Percentiles rank a stretch among this genome's conserved stretches.
phyloP scores from a whole-genome alignment of 2,888 invertebrate species.

The Zootermopsis nevadensis region DNA sequence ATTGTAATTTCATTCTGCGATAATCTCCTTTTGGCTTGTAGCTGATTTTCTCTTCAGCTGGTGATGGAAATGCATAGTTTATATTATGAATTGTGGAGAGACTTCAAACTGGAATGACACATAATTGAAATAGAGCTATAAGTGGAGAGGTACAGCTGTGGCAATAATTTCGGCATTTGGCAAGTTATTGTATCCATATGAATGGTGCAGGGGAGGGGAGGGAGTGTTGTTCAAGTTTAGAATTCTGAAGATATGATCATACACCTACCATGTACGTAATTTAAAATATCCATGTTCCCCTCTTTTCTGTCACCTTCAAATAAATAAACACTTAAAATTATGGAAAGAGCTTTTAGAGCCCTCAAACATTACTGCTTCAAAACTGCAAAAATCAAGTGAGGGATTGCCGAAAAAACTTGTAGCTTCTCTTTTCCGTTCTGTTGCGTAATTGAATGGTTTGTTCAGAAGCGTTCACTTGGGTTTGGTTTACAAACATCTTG shows the following conservation, averaged over 20 bases:
- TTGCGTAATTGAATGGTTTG: too few relatives aligned
- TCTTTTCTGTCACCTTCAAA: neutral
- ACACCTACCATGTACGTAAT: neutral
- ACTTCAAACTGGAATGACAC: neutral
- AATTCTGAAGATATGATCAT: neutral
- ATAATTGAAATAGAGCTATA: neutral
- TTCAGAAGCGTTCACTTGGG: too few relatives aligned
- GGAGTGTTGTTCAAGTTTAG: neutral
- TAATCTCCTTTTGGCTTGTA: neutral
- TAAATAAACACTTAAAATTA: neutral
- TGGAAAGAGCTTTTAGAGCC: neutral
- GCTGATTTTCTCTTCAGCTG: neutral
- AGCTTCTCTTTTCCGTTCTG: too few relatives aligned
- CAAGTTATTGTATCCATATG: neutral
- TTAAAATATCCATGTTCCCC: neutral
- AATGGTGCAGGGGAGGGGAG: neutral
- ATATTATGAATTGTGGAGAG: neutral
- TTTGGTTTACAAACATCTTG: neutral
- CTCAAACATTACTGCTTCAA: too few relatives aligned
- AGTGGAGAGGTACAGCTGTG: neutral
- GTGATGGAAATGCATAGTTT: neutral
- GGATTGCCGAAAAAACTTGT: too few relatives aligned
- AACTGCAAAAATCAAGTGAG: too few relatives aligned
- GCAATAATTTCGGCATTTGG: neutral
- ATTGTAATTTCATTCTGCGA: too few relatives aligned